Base-by-base conservation (phyloP, 2,113 vertebrate species). In the Lamprotornis superbus region DNA sequence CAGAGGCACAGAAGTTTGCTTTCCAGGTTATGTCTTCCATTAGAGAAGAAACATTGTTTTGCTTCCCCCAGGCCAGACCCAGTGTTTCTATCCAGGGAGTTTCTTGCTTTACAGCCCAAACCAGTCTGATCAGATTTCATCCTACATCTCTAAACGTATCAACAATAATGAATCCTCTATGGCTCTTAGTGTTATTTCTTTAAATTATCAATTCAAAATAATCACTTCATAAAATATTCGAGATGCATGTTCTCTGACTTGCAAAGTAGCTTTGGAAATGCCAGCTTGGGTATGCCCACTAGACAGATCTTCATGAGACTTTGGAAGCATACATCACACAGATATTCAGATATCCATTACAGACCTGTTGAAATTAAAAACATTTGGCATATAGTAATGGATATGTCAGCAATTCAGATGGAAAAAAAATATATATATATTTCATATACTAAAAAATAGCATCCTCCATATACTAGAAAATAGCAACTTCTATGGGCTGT, bases 111-210 rank as follows among this genome's bases (percentile, higher is more conserved):
- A 80, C 93, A 92, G 76, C 77, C 73, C 86, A 87, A 93, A 92
- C 86, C 91, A 78, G 93, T 92, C 64, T 92, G 86, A 83, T 95
- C 35, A 74, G 68, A 83, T 92, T 83, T 93, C 68, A 53, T 76
- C 49, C 73, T 68, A 25, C 46, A 15, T 49, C n/a, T 80, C 63
- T 77, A 46, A 90, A 49, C 4, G 9, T 27, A 28, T 22, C 47
- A 85, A 42, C 57, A 88, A 2, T n/a, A 79, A 79, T 7, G 16
- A 89, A 81, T 92, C 89, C 25, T 69, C 63, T 37, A 8, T 90
- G 63, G 37, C 42, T 83, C 33, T 73, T 80, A 8, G 1, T 82
- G 57, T 64, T 87, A 52, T 60, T 87, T 85, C 65, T 83, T 93
- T 47, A 70, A 80, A 95, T 88, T 93, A 78, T 78, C 86, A 81